These are phyloP conservation scores for Muscicapa adusta DNA, from an alignment of 2,113 vertebrate genomes.

Conservation along the genomic window DNA sequence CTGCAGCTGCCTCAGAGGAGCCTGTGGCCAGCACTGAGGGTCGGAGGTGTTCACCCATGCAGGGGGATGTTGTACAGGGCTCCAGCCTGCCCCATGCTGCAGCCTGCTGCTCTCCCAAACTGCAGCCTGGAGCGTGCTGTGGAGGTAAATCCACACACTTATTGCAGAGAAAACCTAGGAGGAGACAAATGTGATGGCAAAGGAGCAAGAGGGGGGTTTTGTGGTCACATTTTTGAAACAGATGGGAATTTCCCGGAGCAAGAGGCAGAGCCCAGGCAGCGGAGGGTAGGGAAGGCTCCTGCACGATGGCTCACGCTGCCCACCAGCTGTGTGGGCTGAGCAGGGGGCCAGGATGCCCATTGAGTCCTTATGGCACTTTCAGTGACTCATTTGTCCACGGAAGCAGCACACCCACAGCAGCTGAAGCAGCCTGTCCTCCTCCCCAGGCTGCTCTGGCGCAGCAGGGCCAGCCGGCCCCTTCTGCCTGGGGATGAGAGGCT, in stretches of 20 bases:
- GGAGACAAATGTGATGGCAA: background rate
- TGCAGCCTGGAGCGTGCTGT: background rate
- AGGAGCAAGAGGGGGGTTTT: background rate
- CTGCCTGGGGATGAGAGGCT: background rate
- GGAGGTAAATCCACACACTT: background rate
- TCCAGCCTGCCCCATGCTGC: background rate
- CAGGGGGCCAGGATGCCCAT: slow-evolving; percentile 12
- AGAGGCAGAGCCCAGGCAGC: background rate
- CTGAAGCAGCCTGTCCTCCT: slow-evolving; percentile 5
- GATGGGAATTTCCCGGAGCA: background rate
- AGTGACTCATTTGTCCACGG: slow-evolving; percentile 17
- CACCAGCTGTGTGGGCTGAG: slow-evolving; percentile 30
- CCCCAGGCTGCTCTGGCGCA: background rate
- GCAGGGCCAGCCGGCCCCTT: background rate
- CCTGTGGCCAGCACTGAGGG: rapidly evolving
- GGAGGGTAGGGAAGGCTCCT: background rate
- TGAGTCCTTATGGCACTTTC: slow-evolving; percentile 16
- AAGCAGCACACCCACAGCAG: slow-evolving; percentile 12
- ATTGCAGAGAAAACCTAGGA: background rate
- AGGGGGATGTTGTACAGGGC: background rate
- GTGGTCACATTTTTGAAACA: background rate
- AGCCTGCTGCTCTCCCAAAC: background rate
- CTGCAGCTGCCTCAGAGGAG: background rate
- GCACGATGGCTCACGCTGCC: background rate
- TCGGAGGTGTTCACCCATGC: background rate